A percentile compares a stretch with the other conserved stretches of the same genome.
Conservation (phyloP, 2,888 invertebrate species). For the Chymomyza amoena region DNA sequence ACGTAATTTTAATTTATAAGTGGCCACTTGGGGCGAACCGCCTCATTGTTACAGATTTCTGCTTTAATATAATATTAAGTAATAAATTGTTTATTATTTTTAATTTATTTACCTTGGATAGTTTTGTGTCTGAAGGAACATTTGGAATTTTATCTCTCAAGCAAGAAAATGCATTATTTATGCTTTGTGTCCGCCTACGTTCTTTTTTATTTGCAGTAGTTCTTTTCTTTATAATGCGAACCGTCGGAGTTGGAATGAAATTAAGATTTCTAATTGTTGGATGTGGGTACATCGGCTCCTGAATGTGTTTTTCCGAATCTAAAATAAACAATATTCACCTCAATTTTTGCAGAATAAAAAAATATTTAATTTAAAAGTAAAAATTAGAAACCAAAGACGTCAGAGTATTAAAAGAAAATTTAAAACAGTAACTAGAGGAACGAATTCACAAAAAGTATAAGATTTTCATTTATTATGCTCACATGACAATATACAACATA, state of each 20-base stretch:
- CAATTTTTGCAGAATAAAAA: too few species aligned
- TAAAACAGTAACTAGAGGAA: too few species aligned
- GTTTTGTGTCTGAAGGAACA: conserved; percentile 96
- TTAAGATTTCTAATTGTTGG: conserved; percentile 52
- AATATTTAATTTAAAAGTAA: neutral
- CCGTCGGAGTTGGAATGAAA: conserved; percentile 75
- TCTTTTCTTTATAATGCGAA: conserved; percentile 84
- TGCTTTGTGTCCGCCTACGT: conserved; percentile 92
- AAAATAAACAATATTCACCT: conserved; percentile 1
- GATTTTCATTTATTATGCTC: too few species aligned
- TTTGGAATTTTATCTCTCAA: conserved; percentile 96
- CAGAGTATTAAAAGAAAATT: too few species aligned
- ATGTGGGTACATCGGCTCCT: conserved; percentile 59
- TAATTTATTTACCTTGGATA: conserved; percentile 87
- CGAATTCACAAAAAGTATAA: too few species aligned
- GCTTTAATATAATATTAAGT: too few species aligned
- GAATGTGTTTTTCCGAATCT: conserved; percentile 65
- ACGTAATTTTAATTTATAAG: neutral
- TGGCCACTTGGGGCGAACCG: too few species aligned
- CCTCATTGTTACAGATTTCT: too few species aligned
- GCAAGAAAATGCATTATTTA: conserved; percentile 96
- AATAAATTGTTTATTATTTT: too few species aligned
- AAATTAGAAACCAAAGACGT: neutral
- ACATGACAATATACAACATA: too few species aligned
- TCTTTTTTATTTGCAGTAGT: conserved; percentile 98